Evolutionary conservation across 2,113 vertebrate species (phyloP), one percentile per base, ranked within the genome.

Genomic region (cat (Felis catus)): DNA sequence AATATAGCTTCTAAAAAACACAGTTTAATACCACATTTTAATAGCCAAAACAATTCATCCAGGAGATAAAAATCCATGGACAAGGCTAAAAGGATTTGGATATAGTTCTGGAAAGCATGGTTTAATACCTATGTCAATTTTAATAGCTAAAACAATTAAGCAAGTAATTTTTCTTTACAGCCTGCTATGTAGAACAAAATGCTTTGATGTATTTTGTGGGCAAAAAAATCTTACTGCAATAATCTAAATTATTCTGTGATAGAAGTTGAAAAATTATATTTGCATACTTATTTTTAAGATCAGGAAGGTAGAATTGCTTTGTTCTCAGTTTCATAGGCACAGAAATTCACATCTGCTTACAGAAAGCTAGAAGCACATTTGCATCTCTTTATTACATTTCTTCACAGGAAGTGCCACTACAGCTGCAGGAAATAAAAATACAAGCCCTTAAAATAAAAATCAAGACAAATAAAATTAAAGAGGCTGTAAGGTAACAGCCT

Each of bases 261-360:
- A 53, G 55, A 94, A n/a, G 48, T 7, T 78, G 5, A 41, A 95
- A 95, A 53, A 97, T 76, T 93, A 58, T 39, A 89, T 73, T 61
- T 96, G 86, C 89, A 87, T 51, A 85, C 23, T 83, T 97, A 90
- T 94, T 97, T 95, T 89, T 95, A 95, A 95, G 76, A 93, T 82
- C 74, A 95, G 65, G 63, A 98, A 96, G 81, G 51, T 76, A 90
- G 91, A 97, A 90, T 0, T 78, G 36, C 31, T 92, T 63, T 94
- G 71, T 91, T 97, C 70, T 91, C 79, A 73, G 81, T 95, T 97
- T 97, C 91, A 55, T 6, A 91, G 27, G 0, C 91, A 33, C 86
- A 94, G 88, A 97, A 95, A 91, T 63, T 87, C 80, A 91, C 76
- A 94, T 91, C 68, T 81, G 94, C 70, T 85, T 81, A 76, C 45